Conservation (phyloP, 1,140 invertebrate genomes). For the Leptopilina boulardi region DNA sequence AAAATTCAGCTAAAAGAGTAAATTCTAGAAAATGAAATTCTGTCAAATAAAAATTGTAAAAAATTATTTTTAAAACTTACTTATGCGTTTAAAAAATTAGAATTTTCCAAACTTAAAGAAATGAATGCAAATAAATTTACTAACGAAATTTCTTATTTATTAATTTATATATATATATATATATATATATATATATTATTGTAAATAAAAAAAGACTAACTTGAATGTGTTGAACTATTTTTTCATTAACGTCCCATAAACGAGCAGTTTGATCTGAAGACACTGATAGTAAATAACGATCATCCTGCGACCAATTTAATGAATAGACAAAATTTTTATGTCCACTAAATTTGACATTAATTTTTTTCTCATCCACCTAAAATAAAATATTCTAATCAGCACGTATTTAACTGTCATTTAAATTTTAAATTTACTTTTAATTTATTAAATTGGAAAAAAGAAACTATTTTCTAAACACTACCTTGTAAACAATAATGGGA, state of each 20-base stretch:
- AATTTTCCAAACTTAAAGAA: no score
- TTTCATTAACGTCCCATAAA: slow-evolving; percentile 77
- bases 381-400: slow-evolving; percentile 39
- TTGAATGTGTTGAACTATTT: slow-evolving; percentile 68
- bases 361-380: slow-evolving; percentile 61
- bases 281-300: slow-evolving; percentile 77
- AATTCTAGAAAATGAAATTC: no score
- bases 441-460: not conserved
- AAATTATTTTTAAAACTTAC: no score
- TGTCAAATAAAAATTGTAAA: no score
- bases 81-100: no score
- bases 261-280: slow-evolving; percentile 80
- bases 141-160: no score
- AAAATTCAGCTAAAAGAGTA: no score
- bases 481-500: slow-evolving; percentile 74
- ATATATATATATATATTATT: no score
- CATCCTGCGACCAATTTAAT: slow-evolving; percentile 78
- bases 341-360: slow-evolving; percentile 68
- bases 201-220: slow-evolving; percentile 50
- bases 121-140: no score
- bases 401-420: slow-evolving; percentile 15
- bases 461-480: slow-evolving; percentile 45
- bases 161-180: no score
- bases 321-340: slow-evolving; percentile 82
- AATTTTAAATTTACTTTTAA: not conserved